phyloP scores from a whole-genome alignment of 2,888 invertebrate genomes.

The Sepioteuthis lessoniana region DNA sequence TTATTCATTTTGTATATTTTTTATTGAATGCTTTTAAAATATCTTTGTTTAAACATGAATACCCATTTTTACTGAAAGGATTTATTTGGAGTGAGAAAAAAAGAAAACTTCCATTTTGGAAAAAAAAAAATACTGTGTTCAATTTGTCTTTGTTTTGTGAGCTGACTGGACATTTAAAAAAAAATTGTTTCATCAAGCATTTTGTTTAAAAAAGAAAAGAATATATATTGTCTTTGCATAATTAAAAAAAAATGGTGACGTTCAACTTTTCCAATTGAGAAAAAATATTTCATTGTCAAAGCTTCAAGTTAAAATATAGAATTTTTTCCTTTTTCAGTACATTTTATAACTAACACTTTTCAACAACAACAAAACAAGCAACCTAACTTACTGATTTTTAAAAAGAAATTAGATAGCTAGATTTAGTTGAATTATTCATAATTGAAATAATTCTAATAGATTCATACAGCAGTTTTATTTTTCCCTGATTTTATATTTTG shows the following conservation, averaged over 20 bases:
- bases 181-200: too few relatives aligned
- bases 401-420: background rate
- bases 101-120: background rate
- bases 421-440: background rate
- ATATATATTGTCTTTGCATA: too few relatives aligned
- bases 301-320: background rate
- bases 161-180: too few relatives aligned
- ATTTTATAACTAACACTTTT: conserved; percentile 12
- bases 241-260: background rate
- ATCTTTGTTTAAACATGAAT: background rate
- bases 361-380: conserved; percentile 17
- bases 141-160: background rate
- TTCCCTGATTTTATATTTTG: background rate
- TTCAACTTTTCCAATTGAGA: background rate
- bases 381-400: background rate
- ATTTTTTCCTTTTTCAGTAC: background rate
- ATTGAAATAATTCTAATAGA: background rate
- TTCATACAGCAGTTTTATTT: background rate
- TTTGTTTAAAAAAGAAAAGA: too few relatives aligned
- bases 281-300: background rate
- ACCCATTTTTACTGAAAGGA: background rate
- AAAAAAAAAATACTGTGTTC: background rate
- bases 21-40: background rate
- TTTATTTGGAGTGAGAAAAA: background rate
- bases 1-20: background rate